phyloP scores from a whole-genome alignment of 1,140 invertebrate species.

The Hycleus phaleratus region DNA sequence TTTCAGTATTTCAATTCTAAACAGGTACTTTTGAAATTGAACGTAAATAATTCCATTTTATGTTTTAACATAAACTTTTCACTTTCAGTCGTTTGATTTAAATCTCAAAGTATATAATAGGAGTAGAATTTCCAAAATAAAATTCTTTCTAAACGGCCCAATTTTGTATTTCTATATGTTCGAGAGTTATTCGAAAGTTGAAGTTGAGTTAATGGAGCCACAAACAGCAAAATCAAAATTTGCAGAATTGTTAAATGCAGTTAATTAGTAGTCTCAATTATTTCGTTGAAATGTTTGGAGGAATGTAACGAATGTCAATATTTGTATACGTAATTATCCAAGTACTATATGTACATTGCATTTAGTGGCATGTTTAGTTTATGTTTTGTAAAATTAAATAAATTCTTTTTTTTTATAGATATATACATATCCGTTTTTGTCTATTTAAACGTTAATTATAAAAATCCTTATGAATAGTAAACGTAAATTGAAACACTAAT shows the following conservation, averaged over 20 bases:
- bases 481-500: slow-evolving; percentile 5
- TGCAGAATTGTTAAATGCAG: no score
- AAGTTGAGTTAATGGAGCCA: no score
- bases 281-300: not conserved
- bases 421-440: not conserved
- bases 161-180: no score
- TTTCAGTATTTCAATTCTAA: slow-evolving; percentile 17
- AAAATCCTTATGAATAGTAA: not conserved
- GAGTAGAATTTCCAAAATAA: not conserved
- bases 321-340: slow-evolving; percentile 4
- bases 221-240: no score
- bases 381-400: not conserved
- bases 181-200: no score
- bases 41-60: slow-evolving; percentile 17
- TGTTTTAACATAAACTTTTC: slow-evolving; percentile 14
- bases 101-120: not conserved
- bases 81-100: slow-evolving; percentile 11
- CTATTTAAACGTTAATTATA: not conserved
- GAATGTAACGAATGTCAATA: slow-evolving; percentile 1
- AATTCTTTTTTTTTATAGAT: not conserved
- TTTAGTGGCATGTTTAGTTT: not conserved
- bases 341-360: not conserved
- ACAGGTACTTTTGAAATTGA: slow-evolving; percentile 17
- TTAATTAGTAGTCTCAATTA: no score
- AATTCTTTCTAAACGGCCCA: not conserved